Evolutionary conservation across 2,113 vertebrate genomes (phyloP), one percentile per base, ranked within the genome.

Genomic region (Phrynocephalus versicolor): DNA sequence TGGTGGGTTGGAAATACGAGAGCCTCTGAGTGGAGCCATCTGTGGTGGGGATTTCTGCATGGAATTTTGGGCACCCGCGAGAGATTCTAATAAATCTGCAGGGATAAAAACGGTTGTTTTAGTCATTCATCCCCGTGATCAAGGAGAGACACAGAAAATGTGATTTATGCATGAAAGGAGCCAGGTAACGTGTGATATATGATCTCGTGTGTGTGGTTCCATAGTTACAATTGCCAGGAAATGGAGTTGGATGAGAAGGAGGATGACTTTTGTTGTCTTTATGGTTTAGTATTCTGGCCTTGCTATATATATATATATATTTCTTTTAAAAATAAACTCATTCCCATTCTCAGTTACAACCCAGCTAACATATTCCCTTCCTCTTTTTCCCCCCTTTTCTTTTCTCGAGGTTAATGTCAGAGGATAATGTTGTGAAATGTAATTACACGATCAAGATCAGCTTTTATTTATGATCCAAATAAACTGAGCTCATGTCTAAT

Each of bases 401-500:
- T 90, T 88, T 89, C 80, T 91, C 86, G 88, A 93, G 94, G 91
- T 23, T 75, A 91, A 92, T 84, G 92, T 89, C 87, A 92, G 93
- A 94, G 88, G 88, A 87, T 91, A 92, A 93, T 62, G 8, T 89
- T 93, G 88, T 94, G 88, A 94, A 94, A 94, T 93, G 88, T 91
- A 92, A 93, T 94, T 91, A 93, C 0, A 0, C 88, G 92, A 94
- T 93, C 91, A 91, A 92, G 90, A 94, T 94, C 85, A 87, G 84
- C 83, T 93, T 93, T 94, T 94, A 94, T 94, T 95, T 95, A 87
- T 84, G 87, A 88, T 74, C 86, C 86, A 92, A 94, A 92, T 94
- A 94, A 94, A 88, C 91, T 78, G 87, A 89, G 79, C 69, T 92
- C 75, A 82, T 81, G 64, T 84, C 87, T 92, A 91, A 91, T 90